Percentiles rank a stretch among this genome's conserved stretches.
Conservation (phyloP, 1,140 invertebrate species). For the Drosophila ananassae region DNA sequence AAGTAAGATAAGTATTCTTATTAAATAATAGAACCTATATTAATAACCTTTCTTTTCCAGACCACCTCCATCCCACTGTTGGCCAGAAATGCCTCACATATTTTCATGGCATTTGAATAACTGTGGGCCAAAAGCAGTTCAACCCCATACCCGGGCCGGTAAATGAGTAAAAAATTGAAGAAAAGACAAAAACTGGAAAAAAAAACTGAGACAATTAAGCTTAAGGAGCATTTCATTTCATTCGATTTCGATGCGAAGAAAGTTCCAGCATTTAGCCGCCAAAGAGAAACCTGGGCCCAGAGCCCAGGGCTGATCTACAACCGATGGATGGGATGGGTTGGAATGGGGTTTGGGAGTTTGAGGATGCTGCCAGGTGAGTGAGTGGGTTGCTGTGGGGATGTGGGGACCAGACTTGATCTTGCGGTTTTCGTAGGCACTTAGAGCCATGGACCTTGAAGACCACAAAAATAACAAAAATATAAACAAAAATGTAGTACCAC, state of each 20-base stretch:
- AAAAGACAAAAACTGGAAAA: slow-evolving; percentile 32
- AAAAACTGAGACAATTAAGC: slow-evolving; percentile 76
- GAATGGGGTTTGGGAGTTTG: not conserved
- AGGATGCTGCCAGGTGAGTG: slow-evolving; percentile 21
- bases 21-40: not conserved
- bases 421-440: slow-evolving; percentile 49
- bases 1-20: too few relatives aligned
- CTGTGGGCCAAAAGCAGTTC: slow-evolving; percentile 56
- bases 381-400: slow-evolving; percentile 27
- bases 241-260: slow-evolving; percentile 69
- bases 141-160: slow-evolving; percentile 47
- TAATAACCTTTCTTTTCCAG: not conserved
- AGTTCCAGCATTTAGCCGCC: slow-evolving; percentile 55
- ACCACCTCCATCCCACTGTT: slow-evolving; percentile 33
- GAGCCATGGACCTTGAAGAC: slow-evolving; percentile 60
- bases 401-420: slow-evolving; percentile 31
- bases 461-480: slow-evolving; percentile 20
- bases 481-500: slow-evolving; percentile 17
- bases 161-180: slow-evolving; percentile 77
- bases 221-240: slow-evolving; percentile 81
- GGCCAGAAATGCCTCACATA: slow-evolving; percentile 49
- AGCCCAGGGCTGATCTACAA: slow-evolving; percentile 61
- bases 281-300: slow-evolving; percentile 60
- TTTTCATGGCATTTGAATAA: slow-evolving; percentile 78
- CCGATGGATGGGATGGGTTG: slow-evolving; percentile 28